Evolutionary conservation across 2,888 invertebrate genomes (phyloP).

Genomic region (Sinhomidia bicolor): DNA sequence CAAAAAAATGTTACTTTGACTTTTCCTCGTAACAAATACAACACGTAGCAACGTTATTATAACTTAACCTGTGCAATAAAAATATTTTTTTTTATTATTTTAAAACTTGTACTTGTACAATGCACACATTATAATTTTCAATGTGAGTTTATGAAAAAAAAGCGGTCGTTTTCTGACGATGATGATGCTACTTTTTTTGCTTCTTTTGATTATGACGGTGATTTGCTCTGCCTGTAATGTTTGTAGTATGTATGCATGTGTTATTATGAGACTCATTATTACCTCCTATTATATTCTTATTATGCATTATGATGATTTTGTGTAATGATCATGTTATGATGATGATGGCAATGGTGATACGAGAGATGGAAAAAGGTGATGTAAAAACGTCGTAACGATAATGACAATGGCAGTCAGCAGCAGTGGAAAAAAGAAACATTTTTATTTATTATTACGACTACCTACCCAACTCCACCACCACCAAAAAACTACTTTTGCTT

Average conservation of each 20-base stretch:
- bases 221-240: neutral
- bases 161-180: conserved; percentile 29
- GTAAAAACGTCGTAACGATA: conserved; percentile 39
- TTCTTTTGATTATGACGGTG: neutral
- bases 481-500: conserved; percentile 40
- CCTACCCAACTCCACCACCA: conserved; percentile 3
- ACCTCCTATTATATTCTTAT: conserved; percentile 54
- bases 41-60: too few relatives aligned
- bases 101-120: neutral
- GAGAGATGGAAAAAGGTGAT: conserved; percentile 31
- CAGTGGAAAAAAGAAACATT: conserved; percentile 46
- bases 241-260: neutral
- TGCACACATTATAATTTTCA: neutral
- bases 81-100: conserved; percentile 35
- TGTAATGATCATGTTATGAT: conserved; percentile 61
- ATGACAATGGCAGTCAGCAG: conserved; percentile 49
- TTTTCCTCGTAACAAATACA: too few relatives aligned
- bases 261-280: conserved; percentile 56
- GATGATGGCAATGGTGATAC: conserved; percentile 41
- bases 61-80: conserved; percentile 53
- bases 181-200: neutral
- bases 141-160: neutral
- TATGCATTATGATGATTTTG: conserved; percentile 55
- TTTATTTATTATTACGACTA: conserved; percentile 46
- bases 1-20: conserved; percentile 31